These are phyloP conservation scores for Ectropis crepuscularia DNA, from an alignment of 2,888 invertebrate species.

Conservation along the genomic window DNA sequence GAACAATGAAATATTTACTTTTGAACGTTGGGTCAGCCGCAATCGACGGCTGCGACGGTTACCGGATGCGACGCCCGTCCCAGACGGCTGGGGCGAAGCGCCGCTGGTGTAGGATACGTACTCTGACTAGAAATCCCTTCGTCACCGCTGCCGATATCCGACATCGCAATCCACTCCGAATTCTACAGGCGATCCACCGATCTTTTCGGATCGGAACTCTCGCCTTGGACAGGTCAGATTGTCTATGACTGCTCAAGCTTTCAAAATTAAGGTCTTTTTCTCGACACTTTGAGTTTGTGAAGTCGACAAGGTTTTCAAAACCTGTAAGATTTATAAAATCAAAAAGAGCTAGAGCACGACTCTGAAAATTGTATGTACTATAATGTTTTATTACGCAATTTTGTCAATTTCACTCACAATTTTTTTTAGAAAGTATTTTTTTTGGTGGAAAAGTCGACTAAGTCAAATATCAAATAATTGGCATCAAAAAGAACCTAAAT, in stretches of 20 bases:
- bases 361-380: too few species aligned
- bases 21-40: constrained; percentile 67
- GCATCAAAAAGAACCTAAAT: constrained; percentile 45
- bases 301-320: too few species aligned
- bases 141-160: constrained; percentile 92
- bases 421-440: too few species aligned
- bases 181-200: constrained; percentile 81
- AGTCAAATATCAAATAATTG: constrained; percentile 3
- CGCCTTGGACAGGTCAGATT: constrained; percentile 63
- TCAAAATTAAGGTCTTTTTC: constrained; percentile 67
- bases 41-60: constrained; percentile 58
- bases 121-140: constrained; percentile 92
- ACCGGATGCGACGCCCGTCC: constrained; percentile 56
- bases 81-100: constrained; percentile 50
- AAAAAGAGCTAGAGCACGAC: too few species aligned
- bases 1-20: constrained; percentile 84
- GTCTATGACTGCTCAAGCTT: constrained; percentile 74
- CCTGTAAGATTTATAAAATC: too few species aligned
- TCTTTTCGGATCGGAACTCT: constrained; percentile 75
- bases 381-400: too few species aligned
- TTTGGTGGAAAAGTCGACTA: too few species aligned
- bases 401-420: too few species aligned
- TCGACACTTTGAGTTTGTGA: constrained; percentile 27
- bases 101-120: constrained; percentile 84
- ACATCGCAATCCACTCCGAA: constrained; percentile 87